phyloP scores from a whole-genome alignment of 1,140 invertebrate genomes.

The Holcopasites calliopsidis region DNA sequence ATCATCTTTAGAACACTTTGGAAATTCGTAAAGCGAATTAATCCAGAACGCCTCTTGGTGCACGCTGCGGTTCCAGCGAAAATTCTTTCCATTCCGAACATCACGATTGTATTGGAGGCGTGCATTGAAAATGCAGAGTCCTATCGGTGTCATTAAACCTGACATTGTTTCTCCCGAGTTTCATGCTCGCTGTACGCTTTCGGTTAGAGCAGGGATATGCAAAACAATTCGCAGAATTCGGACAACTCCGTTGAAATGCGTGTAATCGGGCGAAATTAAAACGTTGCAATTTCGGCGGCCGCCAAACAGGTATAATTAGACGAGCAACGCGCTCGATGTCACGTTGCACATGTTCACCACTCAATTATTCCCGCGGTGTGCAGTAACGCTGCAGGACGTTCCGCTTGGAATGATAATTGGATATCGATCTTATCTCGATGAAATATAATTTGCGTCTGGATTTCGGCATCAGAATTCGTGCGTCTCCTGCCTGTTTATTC shows the following conservation, averaged over 20 bases:
- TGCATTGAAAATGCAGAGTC: not conserved
- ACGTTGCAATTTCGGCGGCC: conserved; percentile 25
- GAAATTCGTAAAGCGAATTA: not conserved
- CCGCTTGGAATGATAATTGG: conserved; percentile 21
- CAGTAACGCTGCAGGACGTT: conserved; percentile 15
- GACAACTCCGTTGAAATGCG: conserved; percentile 15
- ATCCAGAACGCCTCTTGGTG: not conserved
- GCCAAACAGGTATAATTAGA: conserved; percentile 28
- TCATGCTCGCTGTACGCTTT: not conserved
- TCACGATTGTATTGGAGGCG: not conserved
- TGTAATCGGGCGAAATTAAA: conserved; percentile 33
- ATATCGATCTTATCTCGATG: conserved; percentile 29
- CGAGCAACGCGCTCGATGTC: conserved; percentile 6
- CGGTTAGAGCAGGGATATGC: not conserved
- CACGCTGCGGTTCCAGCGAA: too few species aligned
- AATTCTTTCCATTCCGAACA: not conserved
- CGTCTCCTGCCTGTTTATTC: not conserved
- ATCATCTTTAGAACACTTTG: not conserved
- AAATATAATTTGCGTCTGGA: conserved; percentile 3
- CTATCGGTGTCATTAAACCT: not conserved
- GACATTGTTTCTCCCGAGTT: not conserved
- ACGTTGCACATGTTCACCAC: conserved; percentile 29
- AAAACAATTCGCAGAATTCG: conserved; percentile 29
- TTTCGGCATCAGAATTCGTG: not conserved
- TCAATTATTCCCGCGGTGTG: conserved; percentile 37